Evolutionary conservation across 1,140 invertebrate genomes (phyloP).

Genomic region (Brachionus rotundiformis): DNA sequence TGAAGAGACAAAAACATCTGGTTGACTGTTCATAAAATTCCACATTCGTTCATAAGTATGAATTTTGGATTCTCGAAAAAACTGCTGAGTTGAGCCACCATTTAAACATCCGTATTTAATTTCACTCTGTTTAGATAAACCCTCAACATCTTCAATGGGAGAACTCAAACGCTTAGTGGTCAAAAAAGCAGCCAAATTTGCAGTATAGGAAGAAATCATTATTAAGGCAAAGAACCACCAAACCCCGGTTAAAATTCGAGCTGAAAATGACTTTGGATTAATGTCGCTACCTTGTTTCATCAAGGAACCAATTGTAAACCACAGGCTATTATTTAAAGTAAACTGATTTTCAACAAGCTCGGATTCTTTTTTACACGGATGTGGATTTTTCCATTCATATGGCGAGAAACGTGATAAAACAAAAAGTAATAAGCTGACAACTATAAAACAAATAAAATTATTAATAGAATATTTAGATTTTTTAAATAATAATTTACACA

Average conservation of each 20-base stretch:
- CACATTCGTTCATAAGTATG: constrained; percentile 86
- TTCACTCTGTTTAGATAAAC: constrained; percentile 32
- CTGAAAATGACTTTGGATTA: constrained; percentile 72
- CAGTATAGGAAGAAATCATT: constrained; percentile 95
- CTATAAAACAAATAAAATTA: constrained; percentile 54
- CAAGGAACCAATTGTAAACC: constrained; percentile 81
- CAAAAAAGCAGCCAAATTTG: constrained; percentile 92
- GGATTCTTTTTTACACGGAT: constrained; percentile 80
- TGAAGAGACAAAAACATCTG: constrained; percentile 56
- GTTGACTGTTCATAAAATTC: constrained; percentile 80
- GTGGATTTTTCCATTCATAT: constrained; percentile 93
- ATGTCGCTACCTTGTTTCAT: constrained; percentile 60
- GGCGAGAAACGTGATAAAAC: constrained; percentile 94
- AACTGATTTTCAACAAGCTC: constrained; percentile 85
- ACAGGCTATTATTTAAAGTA: constrained; percentile 85
- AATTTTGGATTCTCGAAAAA: constrained; percentile 73
- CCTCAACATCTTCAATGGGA: constrained; percentile 73
- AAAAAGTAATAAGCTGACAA: constrained; percentile 89
- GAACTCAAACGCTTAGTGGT: constrained; percentile 91
- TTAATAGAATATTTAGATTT: neutral
- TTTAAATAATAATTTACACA: constrained; percentile 54
- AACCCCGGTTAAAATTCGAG: constrained; percentile 88
- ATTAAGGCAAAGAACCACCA: constrained; percentile 99
- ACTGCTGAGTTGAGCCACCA: constrained; percentile 51
- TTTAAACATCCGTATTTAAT: constrained; percentile 59